Evolutionary conservation across 1,140 invertebrate genomes (phyloP), one percentile per base, ranked within the genome.

Genomic region (Euura lappo): DNA sequence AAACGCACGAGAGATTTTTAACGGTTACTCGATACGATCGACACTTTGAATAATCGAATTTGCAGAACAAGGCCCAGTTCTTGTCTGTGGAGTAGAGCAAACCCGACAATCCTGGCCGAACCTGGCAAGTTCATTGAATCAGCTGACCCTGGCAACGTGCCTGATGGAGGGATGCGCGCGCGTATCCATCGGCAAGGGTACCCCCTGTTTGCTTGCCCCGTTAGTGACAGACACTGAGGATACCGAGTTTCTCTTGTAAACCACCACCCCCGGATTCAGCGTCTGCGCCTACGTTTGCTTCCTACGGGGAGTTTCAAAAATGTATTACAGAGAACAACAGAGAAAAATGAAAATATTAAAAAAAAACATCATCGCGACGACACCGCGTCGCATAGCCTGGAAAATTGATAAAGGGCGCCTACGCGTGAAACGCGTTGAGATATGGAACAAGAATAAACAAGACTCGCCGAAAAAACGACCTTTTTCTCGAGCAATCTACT

Each of bases 61-160:
- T 28, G 28, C 28, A 28, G 28, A 28, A 28, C 28, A 28, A 28
- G 28, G 28, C 51, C 51, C 51, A 11, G 8, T 60, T 60, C 51
- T 28, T 60, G 10, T n/a, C 51, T 8, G 51, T n/a, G 6, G 13
- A 60, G 8, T 60, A 60, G 8, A n/a, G 51, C 51, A n/a, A 60
- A 60, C 51, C 13, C 51, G 3, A 60, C 51, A n/a, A 60, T 60
- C 13, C 51, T 60, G 51, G 51, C 51, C 3, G 51, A 60, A 60
- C 51, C 51, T 60, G 51, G 51, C 51, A 60, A 60, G 51, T 60
- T 60, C 51, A 60, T 60, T 60, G 51, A 60, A 60, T 60, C 51
- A 60, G 51, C 51, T 60, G 51, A 60, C 51, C 51, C 51, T 60
- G 51, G 51, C 51, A 60, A 60, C 51, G 51, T 60, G 51, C 51